Evolutionary conservation across 2,888 invertebrate genomes (phyloP).

Genomic region (Andrena fulva): DNA sequence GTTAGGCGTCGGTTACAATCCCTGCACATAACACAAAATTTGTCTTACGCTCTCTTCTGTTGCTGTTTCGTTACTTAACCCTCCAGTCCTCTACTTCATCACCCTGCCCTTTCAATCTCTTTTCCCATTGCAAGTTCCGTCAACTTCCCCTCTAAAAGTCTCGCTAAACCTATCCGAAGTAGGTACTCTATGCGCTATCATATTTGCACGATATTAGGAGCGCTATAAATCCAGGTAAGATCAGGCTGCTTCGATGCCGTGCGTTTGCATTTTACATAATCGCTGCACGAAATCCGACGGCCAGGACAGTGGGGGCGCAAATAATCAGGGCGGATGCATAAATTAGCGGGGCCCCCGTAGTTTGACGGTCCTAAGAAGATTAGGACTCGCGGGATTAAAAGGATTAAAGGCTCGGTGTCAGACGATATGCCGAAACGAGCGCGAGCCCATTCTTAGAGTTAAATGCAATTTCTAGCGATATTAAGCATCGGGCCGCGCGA

Average conservation of each 20-base stretch:
- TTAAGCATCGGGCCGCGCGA: slow-evolving; percentile 35
- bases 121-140: no score
- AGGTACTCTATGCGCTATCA: not conserved
- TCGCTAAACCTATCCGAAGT: no score
- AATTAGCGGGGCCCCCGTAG: slow-evolving; percentile 57
- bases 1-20: no score
- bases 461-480: slow-evolving; percentile 58
- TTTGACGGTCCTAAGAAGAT: slow-evolving; percentile 68
- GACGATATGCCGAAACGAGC: slow-evolving; percentile 61
- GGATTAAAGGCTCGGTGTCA: slow-evolving; percentile 69
- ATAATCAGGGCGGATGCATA: slow-evolving; percentile 54
- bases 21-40: not conserved
- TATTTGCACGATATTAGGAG: not conserved
- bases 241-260: no score
- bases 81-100: no score
- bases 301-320: slow-evolving; percentile 10
- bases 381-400: slow-evolving; percentile 64
- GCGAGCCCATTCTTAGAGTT: slow-evolving; percentile 52
- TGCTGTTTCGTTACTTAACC: no score
- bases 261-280: slow-evolving; percentile 1
- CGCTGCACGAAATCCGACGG: slow-evolving; percentile 26
- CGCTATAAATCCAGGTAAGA: not conserved
- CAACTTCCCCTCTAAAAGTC: no score
- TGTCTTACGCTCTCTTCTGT: no score
- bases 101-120: no score